phyloP scores from a whole-genome alignment of 2,113 vertebrate species.

The Stictonetta naevosa region DNA sequence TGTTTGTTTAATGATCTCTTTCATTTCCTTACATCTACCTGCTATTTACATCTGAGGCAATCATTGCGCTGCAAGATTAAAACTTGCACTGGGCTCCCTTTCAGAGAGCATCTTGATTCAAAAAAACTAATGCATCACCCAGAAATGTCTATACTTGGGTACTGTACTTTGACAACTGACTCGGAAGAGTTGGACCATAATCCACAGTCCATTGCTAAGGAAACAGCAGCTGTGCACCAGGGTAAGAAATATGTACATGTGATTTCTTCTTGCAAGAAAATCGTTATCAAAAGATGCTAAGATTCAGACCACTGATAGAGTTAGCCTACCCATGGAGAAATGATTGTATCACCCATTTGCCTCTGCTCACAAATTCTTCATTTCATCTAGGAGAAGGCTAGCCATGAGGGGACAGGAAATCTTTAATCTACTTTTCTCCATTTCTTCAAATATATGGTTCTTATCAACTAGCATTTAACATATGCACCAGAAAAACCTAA shows the following conservation, averaged over 20 bases:
- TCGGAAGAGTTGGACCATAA: background rate
- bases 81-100: fast-evolving
- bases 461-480: background rate
- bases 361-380: background rate
- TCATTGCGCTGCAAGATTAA: background rate
- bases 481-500: background rate
- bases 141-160: background rate
- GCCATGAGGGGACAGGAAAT: conserved; percentile 14
- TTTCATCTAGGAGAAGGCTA: background rate
- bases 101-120: background rate
- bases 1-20: background rate
- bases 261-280: background rate
- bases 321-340: background rate
- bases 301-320: background rate
- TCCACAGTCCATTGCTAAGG: background rate
- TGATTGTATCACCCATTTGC: background rate
- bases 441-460: conserved; percentile 11
- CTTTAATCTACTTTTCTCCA: conserved; percentile 13
- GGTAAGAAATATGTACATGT: background rate
- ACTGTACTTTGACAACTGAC: background rate
- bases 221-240: background rate
- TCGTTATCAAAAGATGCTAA: background rate
- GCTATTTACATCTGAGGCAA: background rate
- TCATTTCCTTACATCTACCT: background rate
- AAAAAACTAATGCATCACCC: background rate